phyloP scores from a whole-genome alignment of 2,797 vertebrate species.

The Cyprinella venusta region DNA sequence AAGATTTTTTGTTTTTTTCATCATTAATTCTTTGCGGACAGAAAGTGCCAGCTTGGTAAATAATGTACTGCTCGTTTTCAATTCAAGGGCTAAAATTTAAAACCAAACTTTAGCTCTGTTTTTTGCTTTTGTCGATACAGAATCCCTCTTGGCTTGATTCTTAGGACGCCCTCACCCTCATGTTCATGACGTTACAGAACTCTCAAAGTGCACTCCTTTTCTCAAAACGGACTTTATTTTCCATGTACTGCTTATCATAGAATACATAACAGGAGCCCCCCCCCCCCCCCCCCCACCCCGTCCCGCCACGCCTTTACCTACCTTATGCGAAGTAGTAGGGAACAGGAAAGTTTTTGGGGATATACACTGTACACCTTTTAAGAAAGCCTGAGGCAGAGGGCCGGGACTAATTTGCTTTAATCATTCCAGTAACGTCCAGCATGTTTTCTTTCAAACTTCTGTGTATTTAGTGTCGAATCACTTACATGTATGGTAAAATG shows the following conservation, averaged over 20 bases:
- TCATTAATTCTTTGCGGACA: neutral
- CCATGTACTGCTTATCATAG: conserved; percentile 22
- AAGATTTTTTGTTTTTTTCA: conserved; percentile 3
- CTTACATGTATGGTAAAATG: conserved; percentile 61
- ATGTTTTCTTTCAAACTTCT: conserved; percentile 63
- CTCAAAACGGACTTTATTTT: conserved; percentile 27
- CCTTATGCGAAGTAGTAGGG: conserved; percentile 42
- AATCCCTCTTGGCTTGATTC: conserved; percentile 29
- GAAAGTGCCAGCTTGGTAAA: conserved; percentile 30
- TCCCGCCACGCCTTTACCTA: conserved; percentile 14
- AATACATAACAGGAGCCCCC: conserved; percentile 48
- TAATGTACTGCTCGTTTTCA: conserved; percentile 30
- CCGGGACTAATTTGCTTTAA: conserved; percentile 49
- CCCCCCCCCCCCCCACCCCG: conserved; percentile 41
- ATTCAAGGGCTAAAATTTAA: conserved; percentile 55
- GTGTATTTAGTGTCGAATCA: conserved; percentile 63
- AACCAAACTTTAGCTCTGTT: conserved; percentile 52
- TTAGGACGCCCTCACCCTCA: conserved; percentile 19
- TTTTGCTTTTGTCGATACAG: conserved; percentile 21
- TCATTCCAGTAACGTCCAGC: conserved; percentile 62
- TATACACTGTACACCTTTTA: conserved; percentile 50
- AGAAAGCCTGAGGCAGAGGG: conserved; percentile 41
- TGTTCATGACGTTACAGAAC: conserved; percentile 13
- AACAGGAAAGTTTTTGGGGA: conserved; percentile 38
- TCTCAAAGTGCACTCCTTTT: conserved; percentile 36